Conservation (phyloP, 2,888 invertebrate species). For the Pemphredon lugubris region DNA sequence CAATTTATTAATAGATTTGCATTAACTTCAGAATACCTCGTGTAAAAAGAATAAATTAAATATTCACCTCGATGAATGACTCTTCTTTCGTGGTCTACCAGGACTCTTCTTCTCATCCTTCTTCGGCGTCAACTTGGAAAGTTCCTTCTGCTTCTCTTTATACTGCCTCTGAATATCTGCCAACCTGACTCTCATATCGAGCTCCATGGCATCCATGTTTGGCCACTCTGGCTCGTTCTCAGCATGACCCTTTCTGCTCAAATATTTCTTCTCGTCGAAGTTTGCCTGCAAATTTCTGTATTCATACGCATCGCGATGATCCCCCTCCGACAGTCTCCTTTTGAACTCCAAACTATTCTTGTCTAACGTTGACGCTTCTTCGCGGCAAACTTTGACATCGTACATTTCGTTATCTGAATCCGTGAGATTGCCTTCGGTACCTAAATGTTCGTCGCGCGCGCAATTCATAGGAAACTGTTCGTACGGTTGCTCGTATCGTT, state of each 20-base stretch:
- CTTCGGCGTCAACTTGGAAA: slow-evolving; percentile 87
- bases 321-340: slow-evolving; percentile 43
- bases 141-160: slow-evolving; percentile 91
- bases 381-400: slow-evolving; percentile 7
- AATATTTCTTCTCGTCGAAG: slow-evolving; percentile 73
- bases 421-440: slow-evolving; percentile 45
- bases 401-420: slow-evolving; percentile 62
- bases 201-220: slow-evolving; percentile 88
- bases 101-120: slow-evolving; percentile 82
- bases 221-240: slow-evolving; percentile 77
- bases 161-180: slow-evolving; percentile 92
- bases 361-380: not conserved
- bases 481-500: slow-evolving; percentile 40
- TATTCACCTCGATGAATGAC: slow-evolving; percentile 69
- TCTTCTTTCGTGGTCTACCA: slow-evolving; percentile 82
- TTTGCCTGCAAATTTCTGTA: slow-evolving; percentile 68
- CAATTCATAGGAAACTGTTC: slow-evolving; percentile 33
- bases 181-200: slow-evolving; percentile 90
- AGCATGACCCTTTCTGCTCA: slow-evolving; percentile 71
- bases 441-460: slow-evolving; percentile 35
- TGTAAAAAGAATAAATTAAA: not conserved
- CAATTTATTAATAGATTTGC: too few relatives aligned
- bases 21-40: not conserved
- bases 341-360: not conserved
- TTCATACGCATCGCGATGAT: slow-evolving; percentile 61